A percentile compares a stretch with the other conserved stretches of the same genome.
These are phyloP conservation scores for Drosophila kanapiae DNA, from an alignment of 1,140 invertebrate species.

Conservation along the genomic window DNA sequence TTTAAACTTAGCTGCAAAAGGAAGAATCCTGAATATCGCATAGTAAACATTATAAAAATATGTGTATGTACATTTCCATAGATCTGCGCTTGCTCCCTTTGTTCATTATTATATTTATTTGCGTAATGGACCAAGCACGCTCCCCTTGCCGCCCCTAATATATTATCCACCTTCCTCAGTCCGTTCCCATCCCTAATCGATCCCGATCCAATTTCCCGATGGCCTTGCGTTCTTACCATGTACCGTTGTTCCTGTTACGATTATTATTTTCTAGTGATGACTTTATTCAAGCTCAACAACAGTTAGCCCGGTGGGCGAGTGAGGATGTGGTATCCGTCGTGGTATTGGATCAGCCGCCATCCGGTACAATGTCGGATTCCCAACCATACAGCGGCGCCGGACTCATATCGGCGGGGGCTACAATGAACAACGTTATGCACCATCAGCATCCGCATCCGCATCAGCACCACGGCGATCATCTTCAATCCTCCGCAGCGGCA, in stretches of 20 bases:
- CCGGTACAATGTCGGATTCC: slow-evolving; percentile 84
- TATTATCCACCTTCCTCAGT: background rate
- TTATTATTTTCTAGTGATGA: slow-evolving; percentile 96
- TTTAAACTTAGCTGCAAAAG: background rate
- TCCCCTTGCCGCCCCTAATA: background rate
- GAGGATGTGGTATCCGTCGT: slow-evolving; percentile 91
- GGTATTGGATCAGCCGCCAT: slow-evolving; percentile 85
- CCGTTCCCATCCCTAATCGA: background rate
- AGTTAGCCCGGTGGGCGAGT: slow-evolving; percentile 96
- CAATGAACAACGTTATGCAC: slow-evolving; percentile 79
- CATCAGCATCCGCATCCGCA: slow-evolving; percentile 71
- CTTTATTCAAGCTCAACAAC: slow-evolving; percentile 97
- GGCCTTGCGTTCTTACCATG: slow-evolving; percentile 81
- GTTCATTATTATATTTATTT: background rate
- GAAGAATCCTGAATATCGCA: background rate
- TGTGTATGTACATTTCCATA: background rate
- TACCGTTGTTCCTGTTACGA: slow-evolving; percentile 85
- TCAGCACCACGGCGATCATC: slow-evolving; percentile 85
- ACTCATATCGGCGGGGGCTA: slow-evolving; percentile 79
- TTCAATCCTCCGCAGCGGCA: slow-evolving; percentile 79
- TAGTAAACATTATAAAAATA: background rate
- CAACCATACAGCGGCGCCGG: slow-evolving; percentile 84
- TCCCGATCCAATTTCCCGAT: slow-evolving; percentile 32
- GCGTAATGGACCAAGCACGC: slow-evolving; percentile 5
- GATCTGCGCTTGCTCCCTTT: background rate